A percentile compares a stretch with the other conserved stretches of the same genome.
Evolutionary conservation across 2,888 invertebrate species (phyloP).

Genomic region (Loripinus fragilis): DNA sequence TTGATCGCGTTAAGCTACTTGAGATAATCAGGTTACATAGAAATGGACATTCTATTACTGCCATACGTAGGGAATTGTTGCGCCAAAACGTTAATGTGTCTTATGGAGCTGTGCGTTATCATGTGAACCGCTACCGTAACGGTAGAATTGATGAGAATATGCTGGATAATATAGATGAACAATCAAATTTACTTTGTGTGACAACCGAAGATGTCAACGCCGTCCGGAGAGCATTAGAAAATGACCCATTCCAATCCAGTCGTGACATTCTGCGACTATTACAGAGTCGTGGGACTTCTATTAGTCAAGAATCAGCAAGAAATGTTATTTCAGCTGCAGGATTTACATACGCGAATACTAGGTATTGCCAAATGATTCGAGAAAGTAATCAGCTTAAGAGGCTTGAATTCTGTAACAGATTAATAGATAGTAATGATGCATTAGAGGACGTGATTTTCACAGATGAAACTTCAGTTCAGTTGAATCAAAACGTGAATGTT

Average conservation of each 20-base stretch:
- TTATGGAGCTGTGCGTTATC: not conserved
- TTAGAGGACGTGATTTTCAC: conserved; percentile 48
- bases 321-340: conserved; percentile 8
- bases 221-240: not conserved
- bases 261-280: not conserved
- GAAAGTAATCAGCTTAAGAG: conserved; percentile 31
- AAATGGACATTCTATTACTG: not conserved
- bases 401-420: conserved; percentile 31
- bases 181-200: not conserved
- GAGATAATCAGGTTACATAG: not conserved
- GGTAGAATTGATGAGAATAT: not conserved
- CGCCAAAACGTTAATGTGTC: not conserved
- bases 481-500: conserved; percentile 27
- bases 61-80: not conserved
- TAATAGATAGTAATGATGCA: conserved; percentile 33
- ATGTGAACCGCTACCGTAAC: not conserved
- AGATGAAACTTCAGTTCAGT: conserved; percentile 39
- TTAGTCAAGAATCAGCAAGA: not conserved
- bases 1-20: not conserved
- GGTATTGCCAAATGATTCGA: conserved; percentile 43
- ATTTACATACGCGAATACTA: conserved; percentile 17
- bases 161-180: not conserved
- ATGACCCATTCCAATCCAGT: conserved; percentile 5
- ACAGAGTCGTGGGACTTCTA: not conserved
- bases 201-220: not conserved